These are phyloP conservation scores for Diorhabda elongata DNA, from an alignment of 1,140 invertebrate genomes.

Conservation along the genomic window DNA sequence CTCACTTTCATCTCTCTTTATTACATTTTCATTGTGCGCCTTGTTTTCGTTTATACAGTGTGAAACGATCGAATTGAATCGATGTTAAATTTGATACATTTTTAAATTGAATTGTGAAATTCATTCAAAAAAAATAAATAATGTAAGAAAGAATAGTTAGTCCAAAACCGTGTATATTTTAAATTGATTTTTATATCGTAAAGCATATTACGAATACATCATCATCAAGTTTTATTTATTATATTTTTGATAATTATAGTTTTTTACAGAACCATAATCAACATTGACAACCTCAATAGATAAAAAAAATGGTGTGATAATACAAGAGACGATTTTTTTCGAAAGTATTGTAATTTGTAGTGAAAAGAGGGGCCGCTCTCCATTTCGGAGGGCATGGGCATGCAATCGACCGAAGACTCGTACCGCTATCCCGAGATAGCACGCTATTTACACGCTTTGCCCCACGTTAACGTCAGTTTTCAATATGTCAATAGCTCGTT, in stretches of 20 bases:
- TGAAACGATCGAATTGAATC: too few relatives aligned
- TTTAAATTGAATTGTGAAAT: too few relatives aligned
- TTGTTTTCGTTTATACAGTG: too few relatives aligned
- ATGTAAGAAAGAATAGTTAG: too few relatives aligned
- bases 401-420: constrained; percentile 55
- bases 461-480: constrained; percentile 83
- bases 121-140: too few relatives aligned
- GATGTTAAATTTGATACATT: too few relatives aligned
- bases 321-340: neutral
- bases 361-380: constrained; percentile 11
- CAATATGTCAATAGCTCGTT: constrained; percentile 87
- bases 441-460: constrained; percentile 78
- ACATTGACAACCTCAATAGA: neutral
- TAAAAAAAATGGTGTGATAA: neutral
- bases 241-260: neutral
- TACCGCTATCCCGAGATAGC: constrained; percentile 78
- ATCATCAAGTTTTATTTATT: neutral
- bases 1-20: neutral
- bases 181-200: neutral
- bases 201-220: neutral
- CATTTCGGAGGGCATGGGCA: constrained; percentile 41
- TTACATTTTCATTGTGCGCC: neutral
- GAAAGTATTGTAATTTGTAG: constrained; percentile 14
- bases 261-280: neutral
- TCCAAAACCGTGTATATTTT: too few relatives aligned